These are phyloP conservation scores for Trichoplusia ni DNA, from an alignment of 1,140 invertebrate genomes.

Conservation along the genomic window DNA sequence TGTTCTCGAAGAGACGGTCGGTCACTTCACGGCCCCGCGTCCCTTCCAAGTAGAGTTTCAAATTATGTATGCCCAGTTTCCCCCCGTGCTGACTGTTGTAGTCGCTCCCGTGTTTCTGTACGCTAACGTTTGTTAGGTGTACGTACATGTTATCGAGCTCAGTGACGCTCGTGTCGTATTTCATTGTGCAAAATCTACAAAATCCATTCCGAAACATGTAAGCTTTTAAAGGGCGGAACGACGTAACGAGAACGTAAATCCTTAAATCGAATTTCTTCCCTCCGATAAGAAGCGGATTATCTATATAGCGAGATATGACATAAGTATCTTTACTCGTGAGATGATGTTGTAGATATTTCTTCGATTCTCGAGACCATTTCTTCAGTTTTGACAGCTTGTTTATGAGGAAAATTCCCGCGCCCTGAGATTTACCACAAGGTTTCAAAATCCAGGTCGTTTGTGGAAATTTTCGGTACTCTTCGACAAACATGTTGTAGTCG, in stretches of 20 bases:
- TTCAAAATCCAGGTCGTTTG: conserved; percentile 97
- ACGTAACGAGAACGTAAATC: conserved; percentile 92
- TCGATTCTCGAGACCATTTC: conserved; percentile 92
- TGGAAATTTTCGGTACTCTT: conserved; percentile 96
- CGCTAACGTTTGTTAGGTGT: conserved; percentile 94
- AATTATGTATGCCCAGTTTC: conserved; percentile 95
- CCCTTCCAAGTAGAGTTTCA: conserved; percentile 94
- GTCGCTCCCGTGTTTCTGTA: conserved; percentile 92
- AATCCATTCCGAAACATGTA: conserved; percentile 92
- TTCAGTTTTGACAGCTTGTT: conserved; percentile 94
- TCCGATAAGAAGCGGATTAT: conserved; percentile 91
- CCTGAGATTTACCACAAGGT: conserved; percentile 79
- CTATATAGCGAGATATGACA: conserved; percentile 94
- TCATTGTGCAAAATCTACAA: conserved; percentile 90
- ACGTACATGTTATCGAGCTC: conserved; percentile 92
- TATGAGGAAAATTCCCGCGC: conserved; percentile 92
- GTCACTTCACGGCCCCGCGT: conserved; percentile 93
- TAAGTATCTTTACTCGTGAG: conserved; percentile 88
- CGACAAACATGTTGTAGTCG: conserved; percentile 98
- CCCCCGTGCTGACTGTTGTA: conserved; percentile 97
- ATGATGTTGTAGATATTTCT: conserved; percentile 72
- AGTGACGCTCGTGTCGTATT: conserved; percentile 89
- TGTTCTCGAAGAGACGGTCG: conserved; percentile 90
- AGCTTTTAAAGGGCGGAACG: conserved; percentile 90
- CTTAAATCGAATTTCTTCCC: conserved; percentile 94